Conservation (phyloP, 2,113 vertebrate species). For the Euleptes europaea region DNA sequence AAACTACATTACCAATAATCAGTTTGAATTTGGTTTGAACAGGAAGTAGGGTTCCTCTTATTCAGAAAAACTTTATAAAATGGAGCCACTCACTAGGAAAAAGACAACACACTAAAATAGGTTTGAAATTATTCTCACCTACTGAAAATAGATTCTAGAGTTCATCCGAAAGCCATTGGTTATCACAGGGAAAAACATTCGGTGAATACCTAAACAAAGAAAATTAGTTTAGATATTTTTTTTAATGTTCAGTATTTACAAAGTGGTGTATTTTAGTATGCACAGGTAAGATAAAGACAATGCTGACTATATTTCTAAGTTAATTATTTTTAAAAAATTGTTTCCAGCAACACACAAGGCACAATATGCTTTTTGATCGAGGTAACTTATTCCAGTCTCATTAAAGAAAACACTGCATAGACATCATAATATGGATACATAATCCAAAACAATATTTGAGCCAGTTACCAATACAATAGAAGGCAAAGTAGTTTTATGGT, state of each 20-base stretch:
- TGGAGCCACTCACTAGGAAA: background rate
- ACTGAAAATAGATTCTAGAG: slow-evolving; percentile 39
- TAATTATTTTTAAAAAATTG: background rate
- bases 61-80: background rate
- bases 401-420: background rate
- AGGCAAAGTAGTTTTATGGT: slow-evolving; percentile 70
- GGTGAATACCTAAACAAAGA: slow-evolving; percentile 65
- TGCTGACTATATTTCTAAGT: slow-evolving; percentile 30
- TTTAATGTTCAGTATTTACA: background rate
- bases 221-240: slow-evolving; percentile 48
- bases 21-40: background rate
- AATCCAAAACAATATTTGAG: background rate
- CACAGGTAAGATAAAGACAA: background rate
- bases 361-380: background rate
- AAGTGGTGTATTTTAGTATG: background rate
- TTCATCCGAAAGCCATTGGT: slow-evolving; percentile 57
- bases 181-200: slow-evolving; percentile 57
- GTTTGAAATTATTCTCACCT: slow-evolving; percentile 71
- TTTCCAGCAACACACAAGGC: slow-evolving; percentile 16
- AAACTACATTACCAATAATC: background rate
- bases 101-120: background rate
- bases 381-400: background rate
- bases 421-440: background rate
- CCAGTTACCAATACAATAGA: slow-evolving; percentile 12
- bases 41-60: background rate